Base-by-base conservation (phyloP, 1,140 invertebrate genomes). In the Diorhabda elongata region DNA sequence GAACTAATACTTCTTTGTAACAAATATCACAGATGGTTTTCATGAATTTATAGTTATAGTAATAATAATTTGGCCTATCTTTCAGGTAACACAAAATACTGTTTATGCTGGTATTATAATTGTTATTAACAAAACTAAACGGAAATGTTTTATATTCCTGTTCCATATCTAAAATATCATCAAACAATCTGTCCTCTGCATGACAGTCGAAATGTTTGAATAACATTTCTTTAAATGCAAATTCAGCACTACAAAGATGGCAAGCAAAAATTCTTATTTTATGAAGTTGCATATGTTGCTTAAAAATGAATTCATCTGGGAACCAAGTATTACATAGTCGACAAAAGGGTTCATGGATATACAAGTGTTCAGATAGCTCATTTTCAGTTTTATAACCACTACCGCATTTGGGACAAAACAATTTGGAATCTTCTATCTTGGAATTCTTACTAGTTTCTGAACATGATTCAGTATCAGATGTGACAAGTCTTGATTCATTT, bases 81-180 rank as follows among this genome's bases (percentile, higher is more conserved):
- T 68, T 60, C 47, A 73, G 59, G 44, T 67, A 73, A 57, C 66
- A 69, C 4, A 73, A 42, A 9, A 73, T 73, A 56, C 56, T 68
- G 9, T 62, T 70, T 61, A 73, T 73, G 64, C 71, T 73, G n/a
- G 9, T 56, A 43, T 73, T 45, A 44, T 73, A 70, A 26, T 64
- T 62, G 26, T 58, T 63, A 11, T n/a, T 67, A 42, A 69, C 8
- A n/a, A 70, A 64, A 56, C 7, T 58, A 42, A 60, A 69, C 8
- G 58, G 44, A 3, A 42, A 58, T 8, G 65, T 44, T 44, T 66
- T 70, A 59, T 73, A 73, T 3, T 73, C 72, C 42, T 71, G 61
- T 66, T 74, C 73, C 73, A 74, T 71, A 66, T 74, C 73, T 26
- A 74, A 42, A 9, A 74, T 70, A 42, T 67, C 67, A 42, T 74